Evolutionary conservation across 2,113 vertebrate genomes (phyloP).

Genomic region (Riparia riparia): DNA sequence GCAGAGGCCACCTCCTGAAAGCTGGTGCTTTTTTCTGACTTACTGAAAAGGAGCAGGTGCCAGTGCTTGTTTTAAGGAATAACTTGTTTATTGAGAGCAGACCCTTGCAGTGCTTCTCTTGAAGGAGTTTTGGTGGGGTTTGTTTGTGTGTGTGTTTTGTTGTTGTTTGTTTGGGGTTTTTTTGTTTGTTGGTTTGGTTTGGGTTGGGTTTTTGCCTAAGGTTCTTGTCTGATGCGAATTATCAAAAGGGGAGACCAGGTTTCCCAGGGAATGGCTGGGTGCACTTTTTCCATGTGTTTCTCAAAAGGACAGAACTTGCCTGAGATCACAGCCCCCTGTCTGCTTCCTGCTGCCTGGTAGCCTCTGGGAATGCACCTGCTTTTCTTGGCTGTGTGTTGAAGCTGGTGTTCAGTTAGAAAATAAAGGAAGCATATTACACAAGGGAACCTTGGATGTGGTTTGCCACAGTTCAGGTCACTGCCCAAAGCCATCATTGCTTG

Average conservation of each 20-base stretch:
- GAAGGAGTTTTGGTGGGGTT: neutral
- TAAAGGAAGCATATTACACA: accelerated
- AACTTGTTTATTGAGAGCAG: neutral
- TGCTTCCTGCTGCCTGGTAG: neutral
- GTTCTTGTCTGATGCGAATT: neutral
- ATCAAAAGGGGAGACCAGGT: neutral
- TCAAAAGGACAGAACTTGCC: neutral
- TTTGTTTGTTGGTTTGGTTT: too few species aligned
- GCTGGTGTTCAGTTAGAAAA: neutral
- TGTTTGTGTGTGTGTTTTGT: too few species aligned
- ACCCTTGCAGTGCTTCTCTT: neutral
- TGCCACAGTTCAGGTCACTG: neutral
- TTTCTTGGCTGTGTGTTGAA: neutral
- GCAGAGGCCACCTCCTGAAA: neutral
- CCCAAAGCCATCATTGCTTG: neutral
- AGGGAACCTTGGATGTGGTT: neutral
- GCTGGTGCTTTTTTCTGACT: neutral
- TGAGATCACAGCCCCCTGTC: neutral
- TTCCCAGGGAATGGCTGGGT: neutral
- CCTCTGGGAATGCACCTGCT: neutral
- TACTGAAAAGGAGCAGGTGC: neutral
- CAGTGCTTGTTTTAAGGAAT: neutral
- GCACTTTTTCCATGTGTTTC: neutral
- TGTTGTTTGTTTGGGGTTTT: too few species aligned
- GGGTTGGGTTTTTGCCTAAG: neutral